phyloP scores from a whole-genome alignment of 2,797 vertebrate genomes.

The Microhierax caerulescens region DNA sequence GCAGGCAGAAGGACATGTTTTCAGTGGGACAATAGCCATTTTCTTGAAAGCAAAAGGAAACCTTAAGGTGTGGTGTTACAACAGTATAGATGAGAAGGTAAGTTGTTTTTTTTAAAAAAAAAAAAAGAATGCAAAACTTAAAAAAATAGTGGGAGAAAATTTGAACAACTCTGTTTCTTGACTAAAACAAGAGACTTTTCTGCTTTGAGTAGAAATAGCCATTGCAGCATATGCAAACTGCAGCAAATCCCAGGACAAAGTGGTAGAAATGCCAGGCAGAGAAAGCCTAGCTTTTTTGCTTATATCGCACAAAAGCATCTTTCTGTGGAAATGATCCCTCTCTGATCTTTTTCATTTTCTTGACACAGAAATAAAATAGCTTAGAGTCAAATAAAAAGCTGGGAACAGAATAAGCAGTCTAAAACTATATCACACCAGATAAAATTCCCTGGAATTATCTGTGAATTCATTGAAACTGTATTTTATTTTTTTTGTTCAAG shows the following conservation, averaged over 20 bases:
- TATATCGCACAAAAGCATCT: neutral
- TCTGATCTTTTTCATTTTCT: slow-evolving; percentile 17
- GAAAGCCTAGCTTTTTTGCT: neutral
- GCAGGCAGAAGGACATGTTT: neutral
- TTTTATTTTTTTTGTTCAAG: slow-evolving; percentile 19
- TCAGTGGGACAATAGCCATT: neutral
- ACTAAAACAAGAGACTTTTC: neutral
- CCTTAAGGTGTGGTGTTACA: neutral
- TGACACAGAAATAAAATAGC: slow-evolving; percentile 10
- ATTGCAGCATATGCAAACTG: neutral
- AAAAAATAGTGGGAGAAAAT: neutral
- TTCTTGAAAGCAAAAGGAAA: neutral
- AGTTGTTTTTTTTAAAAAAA: neutral
- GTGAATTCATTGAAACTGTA: slow-evolving; percentile 36
- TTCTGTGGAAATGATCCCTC: neutral
- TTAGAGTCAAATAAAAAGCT: slow-evolving; percentile 41
- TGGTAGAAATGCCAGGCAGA: neutral
- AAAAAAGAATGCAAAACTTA: neutral
- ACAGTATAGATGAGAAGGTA: neutral
- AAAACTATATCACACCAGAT: slow-evolving; percentile 36
- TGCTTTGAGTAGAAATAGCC: neutral
- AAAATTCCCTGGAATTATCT: slow-evolving; percentile 46
- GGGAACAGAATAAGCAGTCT: slow-evolving; percentile 41
- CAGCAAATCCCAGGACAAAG: slow-evolving; percentile 6
- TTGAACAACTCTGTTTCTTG: neutral